phyloP scores from a whole-genome alignment of 2,888 invertebrate genomes.

The Axea sp. region DNA sequence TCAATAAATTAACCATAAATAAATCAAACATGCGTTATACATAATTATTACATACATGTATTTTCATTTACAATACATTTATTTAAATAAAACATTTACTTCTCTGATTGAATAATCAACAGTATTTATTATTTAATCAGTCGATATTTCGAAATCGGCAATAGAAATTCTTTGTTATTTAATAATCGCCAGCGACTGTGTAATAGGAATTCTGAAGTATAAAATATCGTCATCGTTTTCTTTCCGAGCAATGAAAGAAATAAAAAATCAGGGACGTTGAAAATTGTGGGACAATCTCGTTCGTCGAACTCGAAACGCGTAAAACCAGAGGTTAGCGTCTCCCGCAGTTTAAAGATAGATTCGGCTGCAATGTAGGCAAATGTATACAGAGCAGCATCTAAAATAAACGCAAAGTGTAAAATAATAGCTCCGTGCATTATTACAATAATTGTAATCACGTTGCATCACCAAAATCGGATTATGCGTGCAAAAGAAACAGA shows the following conservation, averaged over 20 bases:
- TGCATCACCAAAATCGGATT: not conserved
- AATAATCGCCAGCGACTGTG: no score
- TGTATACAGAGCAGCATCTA: slow-evolving; percentile 46
- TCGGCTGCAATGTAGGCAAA: slow-evolving; percentile 46
- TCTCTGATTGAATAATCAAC: no score
- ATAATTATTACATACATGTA: no score
- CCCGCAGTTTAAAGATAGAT: slow-evolving; percentile 64
- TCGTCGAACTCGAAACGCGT: slow-evolving; percentile 66
- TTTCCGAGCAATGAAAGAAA: slow-evolving; percentile 4
- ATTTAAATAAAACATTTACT: no score
- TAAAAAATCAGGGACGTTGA: slow-evolving; percentile 43
- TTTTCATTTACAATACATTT: no score
- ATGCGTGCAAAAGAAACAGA: not conserved
- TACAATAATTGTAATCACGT: slow-evolving; percentile 14
- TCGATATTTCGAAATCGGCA: no score
- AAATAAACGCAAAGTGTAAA: slow-evolving; percentile 50
- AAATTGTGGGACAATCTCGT: slow-evolving; percentile 66
- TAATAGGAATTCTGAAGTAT: no score
- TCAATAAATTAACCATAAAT: no score
- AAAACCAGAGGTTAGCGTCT: slow-evolving; percentile 64
- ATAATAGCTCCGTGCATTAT: slow-evolving; percentile 41
- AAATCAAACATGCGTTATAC: no score
- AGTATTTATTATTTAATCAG: no score
- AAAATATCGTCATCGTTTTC: no score
- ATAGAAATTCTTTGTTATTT: no score